Conservation (phyloP, 2,113 vertebrate species). For the Vidua chalybeata region DNA sequence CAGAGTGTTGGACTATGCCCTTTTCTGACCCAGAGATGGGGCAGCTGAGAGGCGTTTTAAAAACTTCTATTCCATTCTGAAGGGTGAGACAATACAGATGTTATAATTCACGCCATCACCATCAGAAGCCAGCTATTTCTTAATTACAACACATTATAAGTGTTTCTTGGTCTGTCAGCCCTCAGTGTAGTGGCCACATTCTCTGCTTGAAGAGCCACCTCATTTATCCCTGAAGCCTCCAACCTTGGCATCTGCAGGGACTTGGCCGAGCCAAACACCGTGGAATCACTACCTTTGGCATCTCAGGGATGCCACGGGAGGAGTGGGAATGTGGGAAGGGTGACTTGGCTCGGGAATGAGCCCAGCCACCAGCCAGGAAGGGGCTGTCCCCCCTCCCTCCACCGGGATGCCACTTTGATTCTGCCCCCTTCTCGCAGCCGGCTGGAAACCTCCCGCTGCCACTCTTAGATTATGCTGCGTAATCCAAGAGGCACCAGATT, state of each 20-base stretch:
- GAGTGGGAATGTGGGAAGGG: neutral
- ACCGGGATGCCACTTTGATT: neutral
- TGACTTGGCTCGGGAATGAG: neutral
- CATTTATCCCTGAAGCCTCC: fast-evolving
- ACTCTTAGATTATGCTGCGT: neutral
- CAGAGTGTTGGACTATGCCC: neutral
- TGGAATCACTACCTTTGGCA: neutral
- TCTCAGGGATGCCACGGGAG: fast-evolving
- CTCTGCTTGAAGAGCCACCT: neutral
- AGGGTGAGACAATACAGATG: too few relatives aligned
- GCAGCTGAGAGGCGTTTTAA: too few relatives aligned
- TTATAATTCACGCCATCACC: too few relatives aligned
- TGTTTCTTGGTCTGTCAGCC: too few relatives aligned
- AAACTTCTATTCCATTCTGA: too few relatives aligned
- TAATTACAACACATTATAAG: too few relatives aligned
- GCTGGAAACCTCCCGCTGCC: neutral
- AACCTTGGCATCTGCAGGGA: neutral
- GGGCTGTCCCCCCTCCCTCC: neutral
- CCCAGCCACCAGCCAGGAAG: neutral
- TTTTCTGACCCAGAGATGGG: too few relatives aligned
- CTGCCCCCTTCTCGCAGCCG: neutral
- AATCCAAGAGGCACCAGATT: neutral
- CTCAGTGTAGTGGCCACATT: neutral
- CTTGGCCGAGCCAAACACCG: fast-evolving
- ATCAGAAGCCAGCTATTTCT: too few relatives aligned